Base-by-base conservation (phyloP, 1,140 invertebrate genomes). In the Delia radicum region DNA sequence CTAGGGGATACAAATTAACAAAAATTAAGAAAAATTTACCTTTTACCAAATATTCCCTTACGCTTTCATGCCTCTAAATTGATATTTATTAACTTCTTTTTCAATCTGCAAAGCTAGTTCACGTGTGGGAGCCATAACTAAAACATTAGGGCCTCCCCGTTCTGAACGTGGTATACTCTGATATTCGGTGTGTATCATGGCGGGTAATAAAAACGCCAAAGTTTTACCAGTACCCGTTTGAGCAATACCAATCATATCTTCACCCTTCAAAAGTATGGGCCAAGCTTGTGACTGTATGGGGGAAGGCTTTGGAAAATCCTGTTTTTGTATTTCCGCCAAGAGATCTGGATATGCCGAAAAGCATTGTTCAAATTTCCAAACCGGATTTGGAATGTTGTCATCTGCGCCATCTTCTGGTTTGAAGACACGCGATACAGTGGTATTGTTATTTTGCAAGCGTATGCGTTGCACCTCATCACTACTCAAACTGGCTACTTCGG, bases 141-240 rank as follows among this genome's bases (percentile, higher is more conserved):
- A 87, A 6, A 96, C 94, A 80, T 93, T 95, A 5, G 96, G 94
- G 0, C 96, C 96, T 28, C 87, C 87, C 37, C 95, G 87, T 79
- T 95, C 79, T 0, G 79, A 80, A 6, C 92, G 87, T 0, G 93
- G 92, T 12, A 87, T 88, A 24, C 89, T 83, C 88, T 98, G 96
- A 42, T 89, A 90, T 77, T 95, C 94, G 71, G 96, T 96, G 80
- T 97, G 95, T 79, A 97, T 93, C 61, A 98, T 89, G 15, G 95
- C 96, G 33, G 96, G 96, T 31, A 98, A 82, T 0, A 98, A 86
- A 82, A 98, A 98, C 0, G 96, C 96, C 42, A 98, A 86, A 0
- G 96, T 98, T 88, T 93, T 94, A 79, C 95, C 96, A 31, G 96
- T 97, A 75, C 94, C 94, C 28, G 95, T 96, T 87, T 97, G 96